Conservation (phyloP, 2,888 invertebrate genomes). For the Mythimna vitellina region DNA sequence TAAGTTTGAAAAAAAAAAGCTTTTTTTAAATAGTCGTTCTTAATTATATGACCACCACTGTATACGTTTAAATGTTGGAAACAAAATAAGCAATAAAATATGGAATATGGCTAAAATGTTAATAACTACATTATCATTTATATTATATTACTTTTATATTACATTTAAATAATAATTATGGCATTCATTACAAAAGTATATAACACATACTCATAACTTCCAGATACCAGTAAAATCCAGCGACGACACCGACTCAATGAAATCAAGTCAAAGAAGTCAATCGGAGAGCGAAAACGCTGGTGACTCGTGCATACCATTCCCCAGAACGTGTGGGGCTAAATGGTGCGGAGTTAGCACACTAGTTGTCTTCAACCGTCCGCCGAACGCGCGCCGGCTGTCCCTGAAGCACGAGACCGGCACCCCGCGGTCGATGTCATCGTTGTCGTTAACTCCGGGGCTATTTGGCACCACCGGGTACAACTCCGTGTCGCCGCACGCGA, state of each 20-base stretch:
- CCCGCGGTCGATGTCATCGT: conserved; percentile 91
- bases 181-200: not conserved
- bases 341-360: conserved; percentile 97
- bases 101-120: conserved; percentile 1
- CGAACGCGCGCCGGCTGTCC: conserved; percentile 92
- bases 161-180: conserved; percentile 1
- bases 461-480: conserved; percentile 80
- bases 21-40: too few relatives aligned
- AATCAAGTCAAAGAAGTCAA: conserved; percentile 86
- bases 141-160: not conserved
- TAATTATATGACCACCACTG: too few relatives aligned
- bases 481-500: conserved; percentile 87
- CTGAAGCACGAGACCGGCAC: conserved; percentile 93
- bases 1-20: too few relatives aligned
- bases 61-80: not conserved
- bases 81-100: not conserved
- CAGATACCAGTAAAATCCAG: conserved; percentile 91
- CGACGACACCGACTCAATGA: conserved; percentile 88
- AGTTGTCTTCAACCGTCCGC: conserved; percentile 96
- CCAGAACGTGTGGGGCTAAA: conserved; percentile 97
- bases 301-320: conserved; percentile 97
- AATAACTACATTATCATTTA: conserved; percentile 3
- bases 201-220: not conserved
- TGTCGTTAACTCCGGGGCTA: conserved; percentile 82
- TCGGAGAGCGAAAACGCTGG: conserved; percentile 89